phyloP scores from a whole-genome alignment of 2,113 vertebrate genomes.

The Piliocolobus tephrosceles region DNA sequence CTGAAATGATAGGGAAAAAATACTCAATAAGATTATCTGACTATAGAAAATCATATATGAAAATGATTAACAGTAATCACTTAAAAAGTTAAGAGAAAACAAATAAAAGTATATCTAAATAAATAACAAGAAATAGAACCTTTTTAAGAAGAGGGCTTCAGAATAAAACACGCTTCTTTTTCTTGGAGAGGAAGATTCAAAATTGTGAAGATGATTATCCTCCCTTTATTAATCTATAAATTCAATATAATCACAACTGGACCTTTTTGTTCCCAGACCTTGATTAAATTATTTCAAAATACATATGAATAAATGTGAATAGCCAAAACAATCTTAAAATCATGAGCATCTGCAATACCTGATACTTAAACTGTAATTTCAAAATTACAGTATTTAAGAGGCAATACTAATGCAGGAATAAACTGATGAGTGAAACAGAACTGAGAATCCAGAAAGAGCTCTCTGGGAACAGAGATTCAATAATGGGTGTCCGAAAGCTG shows the following conservation, averaged over 20 bases:
- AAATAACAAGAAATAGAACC: neutral
- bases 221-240: neutral
- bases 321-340: neutral
- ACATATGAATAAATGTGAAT: neutral
- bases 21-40: neutral
- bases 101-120: neutral
- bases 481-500: neutral
- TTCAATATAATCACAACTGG: neutral
- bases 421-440: neutral
- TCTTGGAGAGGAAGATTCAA: neutral
- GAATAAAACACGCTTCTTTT: conserved; percentile 18
- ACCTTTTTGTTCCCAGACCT: neutral
- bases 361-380: neutral
- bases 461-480: neutral
- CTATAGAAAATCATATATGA: neutral
- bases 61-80: neutral
- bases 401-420: neutral
- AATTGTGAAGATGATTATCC: neutral
- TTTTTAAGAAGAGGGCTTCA: neutral
- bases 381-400: conserved; percentile 17
- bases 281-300: neutral
- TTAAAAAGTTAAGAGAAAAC: neutral
- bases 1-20: neutral
- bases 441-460: neutral
- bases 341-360: neutral